Percentiles rank a stretch among this genome's conserved stretches.
These are phyloP conservation scores for Prolemur simus DNA, from an alignment of 2,113 vertebrate species.

Conservation along the genomic window DNA sequence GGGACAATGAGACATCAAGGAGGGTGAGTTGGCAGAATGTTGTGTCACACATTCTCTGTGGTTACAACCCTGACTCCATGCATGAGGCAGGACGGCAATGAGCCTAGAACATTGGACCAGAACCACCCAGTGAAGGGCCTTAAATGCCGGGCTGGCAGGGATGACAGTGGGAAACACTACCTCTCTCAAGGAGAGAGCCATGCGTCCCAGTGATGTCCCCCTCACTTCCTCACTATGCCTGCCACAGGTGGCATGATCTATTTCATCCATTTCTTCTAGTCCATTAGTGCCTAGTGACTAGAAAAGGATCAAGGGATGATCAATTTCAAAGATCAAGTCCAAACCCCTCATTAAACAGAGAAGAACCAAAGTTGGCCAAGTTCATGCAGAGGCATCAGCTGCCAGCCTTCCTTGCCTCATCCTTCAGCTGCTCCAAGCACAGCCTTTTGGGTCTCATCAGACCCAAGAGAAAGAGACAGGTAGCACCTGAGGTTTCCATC, in stretches of 20 bases:
- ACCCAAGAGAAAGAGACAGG: background rate
- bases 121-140: background rate
- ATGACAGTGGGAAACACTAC: background rate
- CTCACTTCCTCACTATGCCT: fast-evolving
- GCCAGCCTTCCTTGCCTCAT: background rate
- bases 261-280: background rate
- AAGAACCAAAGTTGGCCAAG: background rate
- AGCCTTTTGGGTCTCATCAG: background rate
- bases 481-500: background rate
- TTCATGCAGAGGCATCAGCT: too few relatives aligned
- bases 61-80: background rate
- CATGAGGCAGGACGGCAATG: background rate
- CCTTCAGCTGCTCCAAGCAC: background rate
- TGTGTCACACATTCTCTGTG: background rate
- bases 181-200: background rate
- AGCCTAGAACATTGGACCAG: background rate
- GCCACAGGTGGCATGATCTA: background rate
- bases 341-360: background rate
- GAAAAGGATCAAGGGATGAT: background rate
- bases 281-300: background rate
- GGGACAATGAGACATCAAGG: background rate
- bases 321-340: background rate
- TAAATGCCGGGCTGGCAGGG: background rate
- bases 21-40: background rate
- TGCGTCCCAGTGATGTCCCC: background rate